Percentiles rank a stretch among this genome's conserved stretches.
Conservation (phyloP, 2,113 vertebrate genomes). For the Todiramphus chloris region DNA sequence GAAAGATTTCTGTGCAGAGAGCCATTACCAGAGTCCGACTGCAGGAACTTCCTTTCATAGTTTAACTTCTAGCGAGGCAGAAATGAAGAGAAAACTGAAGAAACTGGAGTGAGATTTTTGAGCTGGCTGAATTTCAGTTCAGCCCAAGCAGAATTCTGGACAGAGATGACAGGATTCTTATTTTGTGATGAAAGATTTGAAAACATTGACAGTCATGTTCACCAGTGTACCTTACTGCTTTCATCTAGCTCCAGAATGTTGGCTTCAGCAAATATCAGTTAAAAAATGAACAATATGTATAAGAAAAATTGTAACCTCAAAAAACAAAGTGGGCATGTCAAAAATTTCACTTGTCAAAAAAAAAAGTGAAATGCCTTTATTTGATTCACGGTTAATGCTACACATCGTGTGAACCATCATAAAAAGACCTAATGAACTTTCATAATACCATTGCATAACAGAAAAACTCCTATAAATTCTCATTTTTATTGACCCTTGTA, state of each 20-base stretch:
- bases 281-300: not conserved
- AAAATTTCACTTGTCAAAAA: accelerated
- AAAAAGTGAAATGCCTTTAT: not conserved
- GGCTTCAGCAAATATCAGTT: not conserved
- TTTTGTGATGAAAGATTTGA: not conserved
- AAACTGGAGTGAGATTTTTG: not conserved
- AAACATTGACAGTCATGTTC: not conserved
- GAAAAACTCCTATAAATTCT: not conserved
- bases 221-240: not conserved
- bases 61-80: not conserved
- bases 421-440: not conserved
- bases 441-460: not conserved
- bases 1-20: not conserved
- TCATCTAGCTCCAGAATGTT: not conserved
- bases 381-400: not conserved
- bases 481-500: not conserved
- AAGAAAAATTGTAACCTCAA: not conserved
- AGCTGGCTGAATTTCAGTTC: not conserved
- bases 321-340: accelerated
- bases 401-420: not conserved
- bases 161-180: not conserved
- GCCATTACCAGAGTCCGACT: not conserved
- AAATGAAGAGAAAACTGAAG: not conserved
- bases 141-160: not conserved
- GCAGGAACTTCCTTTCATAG: not conserved